Conservation (phyloP, 2,888 invertebrate species). For the Tipula vernalis region DNA sequence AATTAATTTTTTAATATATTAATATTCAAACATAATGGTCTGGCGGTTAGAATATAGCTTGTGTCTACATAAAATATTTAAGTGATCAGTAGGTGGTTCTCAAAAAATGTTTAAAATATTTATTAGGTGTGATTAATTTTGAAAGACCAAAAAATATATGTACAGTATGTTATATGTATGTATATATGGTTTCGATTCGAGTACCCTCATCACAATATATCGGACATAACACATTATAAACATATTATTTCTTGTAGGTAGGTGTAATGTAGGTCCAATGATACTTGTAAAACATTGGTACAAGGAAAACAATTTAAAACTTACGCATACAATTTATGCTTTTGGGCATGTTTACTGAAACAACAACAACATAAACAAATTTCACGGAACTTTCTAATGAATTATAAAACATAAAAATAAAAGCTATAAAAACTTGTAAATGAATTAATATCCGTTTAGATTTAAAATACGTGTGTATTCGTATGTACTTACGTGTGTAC, state of each 20-base stretch:
- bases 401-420: background rate
- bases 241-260: background rate
- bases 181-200: background rate
- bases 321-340: background rate
- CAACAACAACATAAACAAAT: background rate
- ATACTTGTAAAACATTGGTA: background rate
- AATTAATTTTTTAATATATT: background rate
- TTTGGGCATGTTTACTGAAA: background rate
- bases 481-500: background rate
- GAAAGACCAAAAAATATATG: background rate
- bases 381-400: background rate
- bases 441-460: background rate
- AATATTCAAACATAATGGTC: background rate
- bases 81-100: background rate
- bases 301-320: background rate
- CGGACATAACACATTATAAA: background rate
- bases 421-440: background rate
- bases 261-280: background rate
- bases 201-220: background rate
- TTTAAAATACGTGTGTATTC: background rate
- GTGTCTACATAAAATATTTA: background rate
- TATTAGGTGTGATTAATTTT: constrained; percentile 4
- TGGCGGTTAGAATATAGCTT: background rate
- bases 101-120: background rate
- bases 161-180: no score